Evolutionary conservation across 2,888 invertebrate species (phyloP).

Genomic region (Papilio demoleus): DNA sequence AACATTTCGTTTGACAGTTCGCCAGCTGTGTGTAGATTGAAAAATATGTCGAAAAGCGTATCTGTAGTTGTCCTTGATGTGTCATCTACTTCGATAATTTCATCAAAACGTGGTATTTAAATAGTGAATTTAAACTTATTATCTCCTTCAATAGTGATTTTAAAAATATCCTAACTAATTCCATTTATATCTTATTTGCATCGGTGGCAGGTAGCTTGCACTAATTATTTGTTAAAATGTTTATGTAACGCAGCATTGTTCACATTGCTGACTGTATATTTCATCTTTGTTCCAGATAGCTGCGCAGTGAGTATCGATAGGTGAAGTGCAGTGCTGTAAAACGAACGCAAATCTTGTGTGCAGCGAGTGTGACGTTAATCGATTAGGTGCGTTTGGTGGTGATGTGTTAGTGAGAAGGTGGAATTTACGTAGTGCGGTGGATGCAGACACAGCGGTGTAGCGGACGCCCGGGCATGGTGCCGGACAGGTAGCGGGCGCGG

Average conservation of each 20-base stretch:
- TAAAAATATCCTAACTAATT: conserved; percentile 6
- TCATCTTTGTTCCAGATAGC: conserved; percentile 78
- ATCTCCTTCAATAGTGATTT: background rate
- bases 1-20: conserved; percentile 74
- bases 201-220: conserved; percentile 65
- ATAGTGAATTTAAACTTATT: conserved; percentile 36
- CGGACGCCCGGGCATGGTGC: conserved; percentile 81
- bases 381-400: conserved; percentile 44
- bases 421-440: conserved; percentile 61
- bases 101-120: conserved; percentile 64
- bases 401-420: conserved; percentile 54
- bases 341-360: conserved; percentile 48
- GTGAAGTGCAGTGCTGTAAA: conserved; percentile 47
- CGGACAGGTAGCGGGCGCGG: conserved; percentile 84
- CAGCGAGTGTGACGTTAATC: conserved; percentile 51
- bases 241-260: conserved; percentile 80
- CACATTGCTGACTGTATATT: conserved; percentile 67
- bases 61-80: conserved; percentile 75
- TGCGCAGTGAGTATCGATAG: conserved; percentile 60
- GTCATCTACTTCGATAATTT: conserved; percentile 78
- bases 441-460: conserved; percentile 72
- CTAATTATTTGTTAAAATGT: conserved; percentile 70
- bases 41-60: conserved; percentile 72
- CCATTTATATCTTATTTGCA: conserved; percentile 46
- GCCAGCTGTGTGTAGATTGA: conserved; percentile 79